Evolutionary conservation across 2,113 vertebrate species (phyloP).

Genomic region (Cettia cetti): DNA sequence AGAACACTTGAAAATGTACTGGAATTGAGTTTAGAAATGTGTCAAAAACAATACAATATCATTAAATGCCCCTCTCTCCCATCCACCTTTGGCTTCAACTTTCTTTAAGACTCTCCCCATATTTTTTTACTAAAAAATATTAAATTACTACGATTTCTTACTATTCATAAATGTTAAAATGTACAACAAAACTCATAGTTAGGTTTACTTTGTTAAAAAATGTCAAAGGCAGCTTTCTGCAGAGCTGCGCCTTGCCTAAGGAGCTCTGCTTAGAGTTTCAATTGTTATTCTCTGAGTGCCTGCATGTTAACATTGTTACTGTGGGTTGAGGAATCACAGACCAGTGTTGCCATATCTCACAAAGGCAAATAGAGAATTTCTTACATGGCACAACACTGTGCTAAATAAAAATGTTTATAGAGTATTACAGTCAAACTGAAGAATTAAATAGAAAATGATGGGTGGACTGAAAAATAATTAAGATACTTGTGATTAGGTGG

Average conservation of each 20-base stretch:
- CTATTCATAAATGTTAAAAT: not conserved
- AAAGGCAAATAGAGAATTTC: not conserved
- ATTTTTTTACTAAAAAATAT: not conserved
- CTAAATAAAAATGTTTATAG: not conserved
- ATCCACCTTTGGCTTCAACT: not conserved
- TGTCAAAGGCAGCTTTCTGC: not conserved
- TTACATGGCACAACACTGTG: not conserved
- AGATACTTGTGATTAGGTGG: not conserved
- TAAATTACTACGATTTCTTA: not conserved
- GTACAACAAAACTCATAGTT: not conserved
- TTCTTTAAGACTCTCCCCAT: not conserved
- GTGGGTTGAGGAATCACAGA: not conserved
- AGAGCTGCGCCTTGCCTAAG: not conserved
- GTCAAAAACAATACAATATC: not conserved
- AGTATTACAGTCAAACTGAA: not conserved
- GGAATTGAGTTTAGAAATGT: not conserved
- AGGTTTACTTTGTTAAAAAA: not conserved
- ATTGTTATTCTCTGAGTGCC: not conserved
- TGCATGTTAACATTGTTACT: not conserved
- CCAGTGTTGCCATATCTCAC: not conserved
- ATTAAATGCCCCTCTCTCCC: not conserved
- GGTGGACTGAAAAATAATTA: not conserved
- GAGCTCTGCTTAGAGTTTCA: not conserved
- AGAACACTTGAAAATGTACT: fast-evolving
- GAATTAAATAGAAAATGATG: not conserved